Percentiles rank a stretch among this genome's conserved stretches.
phyloP scores from a whole-genome alignment of 2,888 invertebrate genomes.

The Dryocosmus kuriphilus region DNA sequence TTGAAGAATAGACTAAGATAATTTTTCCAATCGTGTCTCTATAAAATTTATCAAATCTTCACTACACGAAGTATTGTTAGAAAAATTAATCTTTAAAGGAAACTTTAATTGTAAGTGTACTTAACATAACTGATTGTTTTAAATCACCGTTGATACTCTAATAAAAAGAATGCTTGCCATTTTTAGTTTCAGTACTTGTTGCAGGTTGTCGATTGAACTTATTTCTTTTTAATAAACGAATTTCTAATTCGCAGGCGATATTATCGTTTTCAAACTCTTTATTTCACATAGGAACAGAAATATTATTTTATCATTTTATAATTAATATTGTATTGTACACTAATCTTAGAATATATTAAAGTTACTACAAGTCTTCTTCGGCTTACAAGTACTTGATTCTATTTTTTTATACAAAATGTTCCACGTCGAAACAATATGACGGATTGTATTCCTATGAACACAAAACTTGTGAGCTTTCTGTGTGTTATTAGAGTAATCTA shows the following conservation, averaged over 20 bases:
- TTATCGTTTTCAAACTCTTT: constrained; percentile 11
- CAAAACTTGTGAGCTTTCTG: neutral
- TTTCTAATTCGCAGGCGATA: neutral
- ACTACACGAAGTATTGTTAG: neutral
- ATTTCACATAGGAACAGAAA: neutral
- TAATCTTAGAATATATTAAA: neutral
- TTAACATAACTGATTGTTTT: constrained; percentile 17
- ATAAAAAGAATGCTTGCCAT: neutral
- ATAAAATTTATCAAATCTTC: constrained; percentile 2
- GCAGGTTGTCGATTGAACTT: constrained; percentile 13
- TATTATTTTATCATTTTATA: constrained; percentile 12
- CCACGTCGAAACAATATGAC: neutral
- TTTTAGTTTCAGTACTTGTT: constrained; percentile 30
- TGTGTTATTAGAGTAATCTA: neutral
- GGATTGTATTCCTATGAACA: neutral
- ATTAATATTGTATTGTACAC: constrained; percentile 20
- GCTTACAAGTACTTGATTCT: constrained; percentile 14
- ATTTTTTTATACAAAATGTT: neutral
- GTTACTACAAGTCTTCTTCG: neutral
- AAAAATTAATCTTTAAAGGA: constrained; percentile 16
- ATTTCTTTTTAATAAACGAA: constrained; percentile 6
- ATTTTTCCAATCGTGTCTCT: neutral
- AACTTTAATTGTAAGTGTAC: constrained; percentile 25
- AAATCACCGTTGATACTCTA: neutral
- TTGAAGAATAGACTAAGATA: neutral